Base-by-base conservation (phyloP, 2,113 vertebrate species). In the Paramormyrops kingsleyae region DNA sequence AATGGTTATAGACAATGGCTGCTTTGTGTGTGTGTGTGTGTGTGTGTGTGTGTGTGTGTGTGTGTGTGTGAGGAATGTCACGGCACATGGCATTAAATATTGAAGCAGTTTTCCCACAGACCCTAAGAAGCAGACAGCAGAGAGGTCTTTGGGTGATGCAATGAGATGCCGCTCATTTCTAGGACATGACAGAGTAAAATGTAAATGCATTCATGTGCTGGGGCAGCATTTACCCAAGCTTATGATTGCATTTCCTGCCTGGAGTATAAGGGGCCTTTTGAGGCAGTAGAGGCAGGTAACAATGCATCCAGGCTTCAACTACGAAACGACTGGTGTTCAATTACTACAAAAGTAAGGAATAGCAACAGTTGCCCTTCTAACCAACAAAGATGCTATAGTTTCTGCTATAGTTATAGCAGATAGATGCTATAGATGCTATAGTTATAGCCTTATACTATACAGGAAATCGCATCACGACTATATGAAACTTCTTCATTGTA, bases 51-150 rank as follows among this genome's bases (percentile, higher is more conserved):
- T 42, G 39, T 85, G 44, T 35, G n/a, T 31, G 47, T 35, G 15
- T 86, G n/a, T 86, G 84, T 86, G 84, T 50, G 24, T 87, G 85
- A 86, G 77, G 44, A 42, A 84, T 27, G 21, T 27, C 46, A 86
- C 8, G 4, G 46, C 44, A 86, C 83, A 86, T 7, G 24, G 47
- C 83, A 86, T 47, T 86, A 47, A 86, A 86, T 49, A 27, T 86
- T 86, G 44, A 27, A 86, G 46, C 42, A 49, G 21, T 49, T 80
- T 42, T 80, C 35, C 35, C 74, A 77, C 35, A 80, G 35, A 80
- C 74, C 35, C 74, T 70, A 31, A 70, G 10, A 70, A 31, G 62
- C 62, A 80, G 31, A 42, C 5, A 19, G 15, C 13, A 80, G 31
- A 42, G 74, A 8, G 74, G 74, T 35, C 66, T 35, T 74, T 13